Percentiles rank a stretch among this genome's conserved stretches.
phyloP scores from a whole-genome alignment of 2,797 vertebrate genomes.

The Sarcophilus harrisii region DNA sequence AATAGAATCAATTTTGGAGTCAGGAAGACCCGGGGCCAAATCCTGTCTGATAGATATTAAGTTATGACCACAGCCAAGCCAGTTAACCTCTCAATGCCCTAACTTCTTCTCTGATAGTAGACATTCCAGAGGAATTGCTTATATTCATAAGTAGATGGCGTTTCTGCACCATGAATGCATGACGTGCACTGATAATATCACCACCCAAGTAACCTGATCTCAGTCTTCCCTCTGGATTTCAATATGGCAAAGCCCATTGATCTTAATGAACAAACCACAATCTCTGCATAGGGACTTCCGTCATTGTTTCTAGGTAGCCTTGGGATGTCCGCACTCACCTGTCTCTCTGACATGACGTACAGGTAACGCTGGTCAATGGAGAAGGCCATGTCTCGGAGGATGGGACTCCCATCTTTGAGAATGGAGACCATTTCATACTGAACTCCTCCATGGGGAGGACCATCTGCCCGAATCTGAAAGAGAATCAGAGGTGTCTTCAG shows the following conservation, averaged over 20 bases:
- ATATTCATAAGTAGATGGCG: not conserved
- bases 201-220: not conserved
- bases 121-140: not conserved
- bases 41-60: not conserved
- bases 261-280: not conserved
- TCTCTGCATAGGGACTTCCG: slow-evolving; percentile 34
- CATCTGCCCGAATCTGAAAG: slow-evolving; percentile 93
- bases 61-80: not conserved
- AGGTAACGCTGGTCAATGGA: slow-evolving; percentile 93
- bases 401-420: slow-evolving; percentile 92
- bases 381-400: slow-evolving; percentile 98
- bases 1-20: not conserved
- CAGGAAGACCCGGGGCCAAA: not conserved
- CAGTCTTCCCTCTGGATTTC: not conserved
- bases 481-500: slow-evolving; percentile 62
- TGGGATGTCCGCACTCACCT: slow-evolving; percentile 87
- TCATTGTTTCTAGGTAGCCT: not conserved
- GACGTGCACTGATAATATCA: not conserved
- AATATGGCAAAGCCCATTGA: not conserved
- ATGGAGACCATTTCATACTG: slow-evolving; percentile 95
- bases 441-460: slow-evolving; percentile 90
- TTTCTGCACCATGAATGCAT: not conserved
- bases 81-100: not conserved
- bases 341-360: slow-evolving; percentile 96
- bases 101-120: not conserved